Conservation (phyloP, 2,888 invertebrate genomes). For the Malthinus flaveolus region DNA sequence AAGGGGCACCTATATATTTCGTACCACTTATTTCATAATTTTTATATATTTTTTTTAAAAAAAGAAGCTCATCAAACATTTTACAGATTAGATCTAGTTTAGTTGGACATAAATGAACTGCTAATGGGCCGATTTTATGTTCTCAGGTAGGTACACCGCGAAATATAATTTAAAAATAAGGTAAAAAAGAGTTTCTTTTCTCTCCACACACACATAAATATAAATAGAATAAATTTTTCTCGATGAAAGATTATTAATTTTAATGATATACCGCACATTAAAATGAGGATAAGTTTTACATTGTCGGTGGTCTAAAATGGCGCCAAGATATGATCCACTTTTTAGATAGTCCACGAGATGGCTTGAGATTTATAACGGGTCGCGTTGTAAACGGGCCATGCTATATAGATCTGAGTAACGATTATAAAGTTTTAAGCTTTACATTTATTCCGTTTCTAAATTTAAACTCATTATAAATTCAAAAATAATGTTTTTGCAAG, state of each 20-base stretch:
- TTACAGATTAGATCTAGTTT: not conserved
- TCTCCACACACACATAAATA: too few species aligned
- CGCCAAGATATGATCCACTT: constrained; percentile 48
- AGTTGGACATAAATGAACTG: not conserved
- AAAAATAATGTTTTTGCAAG: constrained; percentile 6
- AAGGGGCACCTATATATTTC: not conserved
- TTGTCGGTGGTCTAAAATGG: constrained; percentile 46
- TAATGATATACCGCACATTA: constrained; percentile 10
- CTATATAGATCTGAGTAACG: constrained; percentile 40
- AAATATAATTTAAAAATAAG: not conserved
- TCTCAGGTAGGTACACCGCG: too few species aligned
- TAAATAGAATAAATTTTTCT: too few species aligned
- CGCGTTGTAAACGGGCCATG: constrained; percentile 42
- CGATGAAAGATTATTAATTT: too few species aligned
- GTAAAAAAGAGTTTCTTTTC: not conserved
- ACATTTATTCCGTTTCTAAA: constrained; percentile 24
- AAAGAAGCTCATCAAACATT: not conserved
- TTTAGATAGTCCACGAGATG: constrained; percentile 47
- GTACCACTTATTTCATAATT: not conserved
- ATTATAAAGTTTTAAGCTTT: constrained; percentile 19
- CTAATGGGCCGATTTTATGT: not conserved
- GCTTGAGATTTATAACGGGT: constrained; percentile 47
- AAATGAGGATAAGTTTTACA: constrained; percentile 22
- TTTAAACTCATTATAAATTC: constrained; percentile 20
- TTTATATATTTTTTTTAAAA: not conserved